Base-by-base conservation (phyloP, 1,140 invertebrate species). In the Goniozus legneri region DNA sequence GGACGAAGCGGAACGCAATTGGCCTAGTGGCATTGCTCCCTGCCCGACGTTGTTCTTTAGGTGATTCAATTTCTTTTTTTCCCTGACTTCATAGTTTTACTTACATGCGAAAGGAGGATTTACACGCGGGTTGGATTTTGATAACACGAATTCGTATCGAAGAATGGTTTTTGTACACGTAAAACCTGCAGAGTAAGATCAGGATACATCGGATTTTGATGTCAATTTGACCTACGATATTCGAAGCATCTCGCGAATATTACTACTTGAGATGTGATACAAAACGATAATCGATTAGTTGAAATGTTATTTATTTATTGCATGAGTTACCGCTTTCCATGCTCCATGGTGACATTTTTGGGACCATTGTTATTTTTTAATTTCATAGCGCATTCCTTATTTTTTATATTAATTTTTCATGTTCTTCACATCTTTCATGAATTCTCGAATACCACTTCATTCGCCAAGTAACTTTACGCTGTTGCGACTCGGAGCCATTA, bases 11-110 rank as follows among this genome's bases (percentile, higher is more conserved):
- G 66, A 27, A 71, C 67, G 41, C 69, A 72, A 56, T 69, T 74
- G 67, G 82, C 83, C 82, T 84, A 84, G 82, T 84, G 82, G 80
- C 81, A 82, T 80, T 83, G 82, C 80, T 82, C 82, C 82, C 83
- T 85, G 82, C 83, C 83, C 81, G 83, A 85, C 73, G 82, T 85
- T 83, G 83, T 85, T 80, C 83, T 85, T 79, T 84, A 81, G 76
- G 69, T 52, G 52, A 60, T 60, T 60, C 20, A 44, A 47, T 60
- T 52, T 32, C 39, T 58, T 43, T 52, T 32, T 52, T 30, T 13
- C n/a, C 30, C 10, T 15, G 54, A 40, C 49, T 42, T 60, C 47
- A 56, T 37, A 38, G 32, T 60, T 52, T 51, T 31, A 59, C 52
- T 53, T 24, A 53, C 44, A 49, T 34, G 31, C 24, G 27, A 52